Base-by-base conservation (phyloP, 2,797 vertebrate genomes). In the Fratercula arctica region DNA sequence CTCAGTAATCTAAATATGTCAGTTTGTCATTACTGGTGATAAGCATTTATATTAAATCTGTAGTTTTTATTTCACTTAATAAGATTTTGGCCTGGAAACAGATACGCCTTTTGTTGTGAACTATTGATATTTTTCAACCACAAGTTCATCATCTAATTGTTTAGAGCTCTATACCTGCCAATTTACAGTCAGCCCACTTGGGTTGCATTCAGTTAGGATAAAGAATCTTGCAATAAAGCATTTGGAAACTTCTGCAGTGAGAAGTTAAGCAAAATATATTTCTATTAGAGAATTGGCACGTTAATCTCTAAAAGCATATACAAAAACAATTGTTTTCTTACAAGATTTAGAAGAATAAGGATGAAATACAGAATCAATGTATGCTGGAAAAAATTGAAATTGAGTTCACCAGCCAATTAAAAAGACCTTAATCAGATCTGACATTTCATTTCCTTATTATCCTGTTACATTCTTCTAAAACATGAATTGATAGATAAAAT, bases 391-490 rank as follows among this genome's bases (percentile, higher is more conserved):
- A 95, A 92, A 91, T 97, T 97, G 93, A 97, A 98, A 97, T 96
- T 90, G 90, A 97, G 76, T 95, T 97, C 93, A 96, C 81, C 53
- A 79, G 75, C 82, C 86, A 97, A 89, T 96, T 97, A 96, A 97
- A 97, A 97, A 91, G 93, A 97, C 48, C 85, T 96, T 97, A 97
- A 97, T 98, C 95, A 87, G 82, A 45, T 93, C 85, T 97, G 97
- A 97, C 96, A 95, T 96, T 97, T 97, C 92, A 96, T 98, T 97
- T 98, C 96, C 90, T 61, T 97, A 95, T 96, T 97, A 96, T 96
- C 96, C 94, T 96, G 92, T 97, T 96, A 93, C 59, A 94, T 95
- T 97, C 77, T 78, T 57, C 67, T 86, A 92, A 93, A 80, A 97
- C 96, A 96, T 95, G 92, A 97, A 92, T 96, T 83, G 20, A 95